A percentile compares a stretch with the other conserved stretches of the same genome.
Conservation (phyloP, 2,113 vertebrate species). For the Centrocercus urophasianus region DNA sequence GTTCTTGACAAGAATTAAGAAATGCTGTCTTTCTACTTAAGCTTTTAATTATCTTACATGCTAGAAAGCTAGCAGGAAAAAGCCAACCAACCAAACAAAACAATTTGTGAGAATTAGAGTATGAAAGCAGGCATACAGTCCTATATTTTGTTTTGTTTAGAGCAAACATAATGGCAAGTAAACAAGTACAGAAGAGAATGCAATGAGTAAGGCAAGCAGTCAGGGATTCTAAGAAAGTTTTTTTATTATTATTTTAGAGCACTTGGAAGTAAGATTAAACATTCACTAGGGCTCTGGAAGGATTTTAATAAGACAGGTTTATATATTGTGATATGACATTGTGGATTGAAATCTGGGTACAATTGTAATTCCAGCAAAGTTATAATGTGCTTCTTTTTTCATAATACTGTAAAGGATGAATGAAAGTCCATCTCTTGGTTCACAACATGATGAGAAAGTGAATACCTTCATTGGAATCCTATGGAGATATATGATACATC, state of each 20-base stretch:
- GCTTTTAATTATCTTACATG: neutral
- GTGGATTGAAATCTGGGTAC: neutral
- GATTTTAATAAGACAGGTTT: neutral
- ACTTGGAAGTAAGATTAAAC: neutral
- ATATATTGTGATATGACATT: fast-evolving
- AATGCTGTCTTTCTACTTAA: neutral
- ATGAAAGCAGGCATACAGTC: neutral
- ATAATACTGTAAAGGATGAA: fast-evolving
- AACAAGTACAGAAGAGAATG: neutral
- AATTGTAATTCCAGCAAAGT: neutral
- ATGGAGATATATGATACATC: neutral
- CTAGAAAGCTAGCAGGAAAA: neutral
- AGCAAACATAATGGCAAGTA: neutral
- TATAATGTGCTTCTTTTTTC: neutral
- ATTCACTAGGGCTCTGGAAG: neutral
- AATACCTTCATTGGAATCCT: neutral
- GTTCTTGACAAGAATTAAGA: neutral
- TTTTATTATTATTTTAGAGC: neutral
- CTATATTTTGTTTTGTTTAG: neutral
- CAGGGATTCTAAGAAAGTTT: neutral
- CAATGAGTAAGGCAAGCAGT: neutral
- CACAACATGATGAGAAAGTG: neutral
- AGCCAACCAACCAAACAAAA: neutral
- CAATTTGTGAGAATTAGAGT: neutral
- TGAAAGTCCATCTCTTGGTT: neutral